Evolutionary conservation across 2,113 vertebrate species (phyloP).

Genomic region (Siphamia tubifer): DNA sequence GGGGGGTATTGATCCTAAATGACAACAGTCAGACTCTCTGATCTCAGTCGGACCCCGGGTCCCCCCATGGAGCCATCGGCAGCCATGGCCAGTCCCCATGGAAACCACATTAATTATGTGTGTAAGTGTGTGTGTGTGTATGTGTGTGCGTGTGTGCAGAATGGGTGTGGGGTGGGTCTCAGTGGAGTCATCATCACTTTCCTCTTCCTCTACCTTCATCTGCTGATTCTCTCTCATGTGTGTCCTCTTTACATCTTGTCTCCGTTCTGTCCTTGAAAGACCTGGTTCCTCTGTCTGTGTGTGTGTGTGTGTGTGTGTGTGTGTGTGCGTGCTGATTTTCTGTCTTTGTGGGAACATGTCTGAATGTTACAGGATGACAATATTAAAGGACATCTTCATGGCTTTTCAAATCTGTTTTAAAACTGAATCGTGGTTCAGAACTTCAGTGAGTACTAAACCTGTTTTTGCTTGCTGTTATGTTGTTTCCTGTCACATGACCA

Average conservation of each 20-base stretch:
- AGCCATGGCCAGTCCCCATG: constrained; percentile 82
- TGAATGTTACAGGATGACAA: neutral
- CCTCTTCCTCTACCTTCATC: constrained; percentile 3
- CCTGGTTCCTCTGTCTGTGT: too few species aligned
- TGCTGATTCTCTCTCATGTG: neutral
- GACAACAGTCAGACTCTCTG: constrained; percentile 86
- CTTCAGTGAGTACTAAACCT: too few species aligned
- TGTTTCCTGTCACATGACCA: too few species aligned
- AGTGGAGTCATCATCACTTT: neutral
- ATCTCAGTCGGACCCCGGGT: constrained; percentile 86
- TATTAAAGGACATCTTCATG: neutral
- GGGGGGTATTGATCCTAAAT: constrained; percentile 87
- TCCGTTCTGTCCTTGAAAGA: neutral
- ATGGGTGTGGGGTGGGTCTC: constrained; percentile 4
- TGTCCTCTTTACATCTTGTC: neutral
- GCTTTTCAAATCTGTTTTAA: too few species aligned
- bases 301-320: too few species aligned
- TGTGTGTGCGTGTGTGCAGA: constrained; percentile 4
- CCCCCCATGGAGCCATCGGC: constrained; percentile 82
- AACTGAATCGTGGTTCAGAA: too few species aligned
- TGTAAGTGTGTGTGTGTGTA: neutral
- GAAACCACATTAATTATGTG: constrained; percentile 72
- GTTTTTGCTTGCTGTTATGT: too few species aligned
- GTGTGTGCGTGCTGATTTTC: neutral
- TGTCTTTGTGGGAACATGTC: neutral